A percentile compares a stretch with the other conserved stretches of the same genome.
These are phyloP conservation scores for Parotia lawesii DNA, from an alignment of 2,113 vertebrate species.

Conservation along the genomic window DNA sequence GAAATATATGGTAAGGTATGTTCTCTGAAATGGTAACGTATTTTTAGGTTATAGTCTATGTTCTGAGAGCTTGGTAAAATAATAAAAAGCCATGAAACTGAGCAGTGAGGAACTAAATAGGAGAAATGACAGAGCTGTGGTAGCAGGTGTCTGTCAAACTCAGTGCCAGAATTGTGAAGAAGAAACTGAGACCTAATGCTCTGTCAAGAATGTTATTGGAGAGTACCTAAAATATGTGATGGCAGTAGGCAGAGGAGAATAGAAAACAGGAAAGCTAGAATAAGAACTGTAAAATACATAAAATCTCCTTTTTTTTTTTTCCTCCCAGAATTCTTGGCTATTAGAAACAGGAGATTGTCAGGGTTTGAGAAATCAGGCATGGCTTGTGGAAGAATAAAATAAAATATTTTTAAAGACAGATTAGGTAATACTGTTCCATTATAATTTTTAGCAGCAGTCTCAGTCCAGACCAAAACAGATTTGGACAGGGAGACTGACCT, in stretches of 20 bases:
- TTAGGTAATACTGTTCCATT: not conserved
- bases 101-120: constrained; percentile 47
- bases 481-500: not conserved
- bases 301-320: not conserved
- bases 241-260: not conserved
- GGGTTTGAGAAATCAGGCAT: not conserved
- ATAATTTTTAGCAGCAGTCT: not conserved
- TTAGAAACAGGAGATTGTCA: not conserved
- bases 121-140: constrained; percentile 47
- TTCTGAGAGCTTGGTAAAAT: not conserved
- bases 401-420: not conserved
- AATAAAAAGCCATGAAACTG: constrained; percentile 49
- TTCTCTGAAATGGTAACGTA: not conserved
- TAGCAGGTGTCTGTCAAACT: constrained; percentile 40
- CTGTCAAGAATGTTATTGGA: constrained; percentile 5
- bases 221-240: not conserved
- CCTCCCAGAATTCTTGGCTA: not conserved
- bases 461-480: not conserved
- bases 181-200: not conserved
- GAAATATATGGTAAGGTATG: not conserved
- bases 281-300: not conserved
- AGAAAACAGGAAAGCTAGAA: not conserved
- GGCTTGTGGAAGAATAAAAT: not conserved
- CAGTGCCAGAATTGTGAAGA: constrained; percentile 7
- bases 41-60: not conserved